Evolutionary conservation across 2,113 vertebrate genomes (phyloP).

Genomic region (Cyrtonyx montezumae): DNA sequence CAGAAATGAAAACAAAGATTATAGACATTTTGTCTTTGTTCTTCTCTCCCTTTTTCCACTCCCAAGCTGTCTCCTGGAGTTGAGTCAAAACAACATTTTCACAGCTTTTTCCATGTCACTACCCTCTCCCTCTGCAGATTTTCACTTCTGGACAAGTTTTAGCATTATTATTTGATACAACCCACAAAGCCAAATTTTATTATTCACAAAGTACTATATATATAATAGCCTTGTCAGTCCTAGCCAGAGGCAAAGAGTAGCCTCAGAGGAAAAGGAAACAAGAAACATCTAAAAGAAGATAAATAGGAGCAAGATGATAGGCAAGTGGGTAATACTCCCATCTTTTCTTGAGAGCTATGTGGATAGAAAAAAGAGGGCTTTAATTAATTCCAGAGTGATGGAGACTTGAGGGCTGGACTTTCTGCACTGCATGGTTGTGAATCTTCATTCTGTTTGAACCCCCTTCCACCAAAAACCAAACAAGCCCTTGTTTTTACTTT

Average conservation of each 20-base stretch:
- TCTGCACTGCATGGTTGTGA: slow-evolving; percentile 14
- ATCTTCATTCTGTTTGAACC: slow-evolving; percentile 25
- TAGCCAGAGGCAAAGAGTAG: slow-evolving; percentile 31
- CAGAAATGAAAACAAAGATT: slow-evolving; percentile 41
- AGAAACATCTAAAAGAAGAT: slow-evolving; percentile 38
- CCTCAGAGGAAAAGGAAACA: slow-evolving; percentile 50
- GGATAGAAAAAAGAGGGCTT: neutral
- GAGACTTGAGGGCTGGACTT: neutral
- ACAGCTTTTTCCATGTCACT: slow-evolving; percentile 52
- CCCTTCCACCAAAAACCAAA: slow-evolving; percentile 33
- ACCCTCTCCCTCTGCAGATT: slow-evolving; percentile 29
- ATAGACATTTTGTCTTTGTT: slow-evolving; percentile 19
- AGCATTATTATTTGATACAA: slow-evolving; percentile 40
- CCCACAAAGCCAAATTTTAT: slow-evolving; percentile 48
- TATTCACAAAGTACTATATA: slow-evolving; percentile 27
- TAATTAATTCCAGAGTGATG: slow-evolving; percentile 57
- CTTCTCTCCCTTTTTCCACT: neutral
- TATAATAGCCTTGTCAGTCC: slow-evolving; percentile 43
- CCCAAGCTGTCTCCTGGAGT: neutral
- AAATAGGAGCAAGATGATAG: slow-evolving; percentile 25
- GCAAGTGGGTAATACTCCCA: slow-evolving; percentile 33
- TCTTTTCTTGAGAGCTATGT: slow-evolving; percentile 16
- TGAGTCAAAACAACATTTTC: slow-evolving; percentile 52
- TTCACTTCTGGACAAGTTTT: slow-evolving; percentile 50
- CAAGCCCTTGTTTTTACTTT: slow-evolving; percentile 51